These are phyloP conservation scores for Aphelenchoides besseyi DNA, from an alignment of 1,140 invertebrate genomes.

Conservation along the genomic window DNA sequence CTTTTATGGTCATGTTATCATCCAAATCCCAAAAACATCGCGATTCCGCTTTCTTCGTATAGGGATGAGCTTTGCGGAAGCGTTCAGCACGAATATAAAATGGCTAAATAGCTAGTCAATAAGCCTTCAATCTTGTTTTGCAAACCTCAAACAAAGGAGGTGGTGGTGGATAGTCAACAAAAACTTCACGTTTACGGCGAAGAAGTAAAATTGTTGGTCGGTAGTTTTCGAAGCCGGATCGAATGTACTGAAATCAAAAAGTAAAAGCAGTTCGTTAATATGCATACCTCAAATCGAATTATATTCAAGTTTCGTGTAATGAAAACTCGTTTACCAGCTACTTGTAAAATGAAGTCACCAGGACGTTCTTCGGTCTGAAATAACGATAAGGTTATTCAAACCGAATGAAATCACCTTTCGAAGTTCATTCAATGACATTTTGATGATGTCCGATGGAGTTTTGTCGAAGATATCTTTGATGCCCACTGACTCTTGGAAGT, in stretches of 20 bases:
- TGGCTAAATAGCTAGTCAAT: slow-evolving; percentile 53
- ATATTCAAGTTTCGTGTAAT: slow-evolving; percentile 43
- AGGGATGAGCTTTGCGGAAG: slow-evolving; percentile 14
- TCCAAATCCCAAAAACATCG: slow-evolving; percentile 49
- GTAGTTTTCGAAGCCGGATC: slow-evolving; percentile 57
- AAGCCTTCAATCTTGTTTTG: too few species aligned
- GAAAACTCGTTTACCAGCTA: slow-evolving; percentile 47
- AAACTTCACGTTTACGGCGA: slow-evolving; percentile 33
- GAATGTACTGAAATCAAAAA: slow-evolving; percentile 48
- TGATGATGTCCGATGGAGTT: slow-evolving; percentile 33
- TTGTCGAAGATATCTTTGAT: slow-evolving; percentile 41
- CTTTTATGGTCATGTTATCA: slow-evolving; percentile 40
- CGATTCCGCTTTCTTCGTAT: not conserved
- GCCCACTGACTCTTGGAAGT: slow-evolving; percentile 28
- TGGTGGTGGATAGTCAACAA: slow-evolving; percentile 41
- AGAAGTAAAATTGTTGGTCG: slow-evolving; percentile 47
- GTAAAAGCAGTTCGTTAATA: not conserved
- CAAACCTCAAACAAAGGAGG: slow-evolving; percentile 45
- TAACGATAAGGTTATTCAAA: not conserved
- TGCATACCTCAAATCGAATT: slow-evolving; percentile 34
- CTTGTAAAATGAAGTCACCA: slow-evolving; percentile 48
- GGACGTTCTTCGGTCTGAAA: slow-evolving; percentile 38
- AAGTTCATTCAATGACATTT: slow-evolving; percentile 24
- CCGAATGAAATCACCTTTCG: slow-evolving; percentile 17
- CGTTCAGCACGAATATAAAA: slow-evolving; percentile 42